Percentiles rank a stretch among this genome's conserved stretches.
These are phyloP conservation scores for Candoia aspera DNA, from an alignment of 2,113 vertebrate genomes.

Conservation along the genomic window DNA sequence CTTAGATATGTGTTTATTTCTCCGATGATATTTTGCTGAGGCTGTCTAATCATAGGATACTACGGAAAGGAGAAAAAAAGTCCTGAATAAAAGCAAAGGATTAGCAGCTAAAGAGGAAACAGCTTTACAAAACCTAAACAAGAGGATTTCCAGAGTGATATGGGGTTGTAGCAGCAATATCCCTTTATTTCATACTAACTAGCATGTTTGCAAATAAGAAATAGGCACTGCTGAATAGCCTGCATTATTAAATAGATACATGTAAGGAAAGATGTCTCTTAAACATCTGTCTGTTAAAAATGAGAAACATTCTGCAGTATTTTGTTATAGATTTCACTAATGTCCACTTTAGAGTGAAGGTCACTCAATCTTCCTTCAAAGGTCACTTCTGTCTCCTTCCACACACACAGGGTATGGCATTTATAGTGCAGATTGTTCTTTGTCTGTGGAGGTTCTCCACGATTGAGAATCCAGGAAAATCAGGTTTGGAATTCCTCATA, in stretches of 20 bases:
- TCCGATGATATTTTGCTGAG: neutral
- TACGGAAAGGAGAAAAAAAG: neutral
- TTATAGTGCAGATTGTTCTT: too few species aligned
- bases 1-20: neutral
- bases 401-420: too few species aligned
- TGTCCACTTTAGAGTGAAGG: neutral
- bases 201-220: neutral
- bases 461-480: too few species aligned
- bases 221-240: neutral
- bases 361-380: neutral
- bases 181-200: neutral
- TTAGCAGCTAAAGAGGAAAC: neutral
- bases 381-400: too few species aligned
- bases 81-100: neutral
- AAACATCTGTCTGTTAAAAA: neutral
- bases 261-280: neutral
- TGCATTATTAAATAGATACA: neutral
- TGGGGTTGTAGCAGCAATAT: neutral
- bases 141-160: neutral
- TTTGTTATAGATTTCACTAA: neutral
- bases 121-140: neutral
- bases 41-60: neutral
- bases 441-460: too few species aligned
- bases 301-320: neutral
- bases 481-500: too few species aligned